These are phyloP conservation scores for Hystrix cristata DNA, from an alignment of 2,113 vertebrate species.

Conservation along the genomic window DNA sequence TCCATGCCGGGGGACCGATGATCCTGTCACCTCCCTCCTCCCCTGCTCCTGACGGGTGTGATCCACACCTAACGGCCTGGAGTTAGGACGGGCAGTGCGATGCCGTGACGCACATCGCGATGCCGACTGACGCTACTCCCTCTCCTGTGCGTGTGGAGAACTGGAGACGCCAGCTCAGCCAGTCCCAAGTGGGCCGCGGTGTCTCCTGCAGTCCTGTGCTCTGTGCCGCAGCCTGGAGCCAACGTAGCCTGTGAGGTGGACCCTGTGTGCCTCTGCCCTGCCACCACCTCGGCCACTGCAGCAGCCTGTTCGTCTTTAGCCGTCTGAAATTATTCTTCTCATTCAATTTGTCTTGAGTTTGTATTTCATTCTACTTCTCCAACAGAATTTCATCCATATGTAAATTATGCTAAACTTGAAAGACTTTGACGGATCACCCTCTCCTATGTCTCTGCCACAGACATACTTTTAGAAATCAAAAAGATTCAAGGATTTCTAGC, in stretches of 20 bases:
- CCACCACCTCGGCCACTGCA: background rate
- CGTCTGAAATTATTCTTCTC: background rate
- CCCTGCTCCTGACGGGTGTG: no score
- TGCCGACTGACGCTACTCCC: background rate
- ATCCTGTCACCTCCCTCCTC: background rate
- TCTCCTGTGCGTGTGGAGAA: background rate
- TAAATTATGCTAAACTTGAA: slow-evolving; percentile 30
- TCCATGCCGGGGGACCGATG: background rate
- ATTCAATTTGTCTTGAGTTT: background rate
- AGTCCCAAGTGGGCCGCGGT: background rate
- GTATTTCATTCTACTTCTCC: background rate
- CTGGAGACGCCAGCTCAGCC: background rate
- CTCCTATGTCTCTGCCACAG: background rate
- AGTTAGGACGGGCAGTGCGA: background rate
- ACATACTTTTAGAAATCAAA: slow-evolving; percentile 15
- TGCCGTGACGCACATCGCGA: rapidly evolving
- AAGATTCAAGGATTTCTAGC: background rate
- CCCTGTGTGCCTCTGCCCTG: no score
- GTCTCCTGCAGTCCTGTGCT: no score
- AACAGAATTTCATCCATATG: background rate
- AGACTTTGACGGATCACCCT: background rate
- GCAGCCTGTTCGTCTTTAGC: background rate
- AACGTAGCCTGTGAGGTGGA: no score
- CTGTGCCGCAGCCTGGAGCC: background rate
- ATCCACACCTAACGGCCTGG: no score